phyloP scores from a whole-genome alignment of 2,797 vertebrate species.

The Enteromius fasciolatus region DNA sequence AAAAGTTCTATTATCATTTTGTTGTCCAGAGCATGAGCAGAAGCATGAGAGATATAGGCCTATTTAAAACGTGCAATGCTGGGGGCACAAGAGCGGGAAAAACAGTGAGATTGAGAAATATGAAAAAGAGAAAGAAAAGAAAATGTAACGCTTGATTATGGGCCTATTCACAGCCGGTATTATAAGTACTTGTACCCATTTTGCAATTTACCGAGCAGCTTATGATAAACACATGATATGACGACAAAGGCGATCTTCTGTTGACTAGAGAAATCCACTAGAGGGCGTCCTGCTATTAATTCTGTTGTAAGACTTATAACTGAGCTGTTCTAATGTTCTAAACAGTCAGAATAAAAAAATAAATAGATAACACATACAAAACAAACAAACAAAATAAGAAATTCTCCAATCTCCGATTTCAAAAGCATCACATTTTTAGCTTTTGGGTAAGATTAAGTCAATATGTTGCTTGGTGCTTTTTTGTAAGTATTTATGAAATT shows the following conservation, averaged over 20 bases:
- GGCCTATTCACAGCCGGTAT: background rate
- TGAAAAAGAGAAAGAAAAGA: background rate
- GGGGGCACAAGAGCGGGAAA: background rate
- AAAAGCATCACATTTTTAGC: background rate
- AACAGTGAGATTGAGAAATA: background rate
- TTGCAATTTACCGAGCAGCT: background rate
- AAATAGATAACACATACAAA: background rate
- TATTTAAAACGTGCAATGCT: background rate
- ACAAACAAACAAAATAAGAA: background rate
- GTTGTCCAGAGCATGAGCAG: background rate
- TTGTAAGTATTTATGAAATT: background rate
- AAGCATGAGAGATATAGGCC: background rate
- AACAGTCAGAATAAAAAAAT: background rate
- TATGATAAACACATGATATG: background rate
- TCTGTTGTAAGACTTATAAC: background rate
- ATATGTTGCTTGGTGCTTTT: background rate
- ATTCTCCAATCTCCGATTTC: background rate
- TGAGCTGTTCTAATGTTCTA: background rate
- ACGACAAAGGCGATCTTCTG: background rate
- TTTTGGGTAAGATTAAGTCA: background rate
- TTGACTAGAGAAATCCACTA: constrained; percentile 12
- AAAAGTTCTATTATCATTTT: background rate
- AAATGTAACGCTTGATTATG: background rate
- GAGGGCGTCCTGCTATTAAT: constrained; percentile 19
- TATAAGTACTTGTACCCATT: background rate